phyloP scores from a whole-genome alignment of 2,113 vertebrate genomes.

The Gallinago media region DNA sequence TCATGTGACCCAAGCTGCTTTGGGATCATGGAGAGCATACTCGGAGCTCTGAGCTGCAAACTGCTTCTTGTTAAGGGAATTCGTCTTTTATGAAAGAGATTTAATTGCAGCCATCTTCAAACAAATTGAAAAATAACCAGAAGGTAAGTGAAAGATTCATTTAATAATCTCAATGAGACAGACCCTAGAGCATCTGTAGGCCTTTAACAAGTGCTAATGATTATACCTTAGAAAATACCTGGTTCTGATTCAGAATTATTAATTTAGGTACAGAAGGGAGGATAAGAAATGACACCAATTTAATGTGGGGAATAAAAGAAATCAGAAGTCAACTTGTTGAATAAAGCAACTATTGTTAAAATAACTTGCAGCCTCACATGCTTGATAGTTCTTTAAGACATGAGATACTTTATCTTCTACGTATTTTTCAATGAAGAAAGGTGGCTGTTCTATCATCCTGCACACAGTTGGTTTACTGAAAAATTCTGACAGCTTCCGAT shows the following conservation, averaged over 20 bases:
- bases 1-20: neutral
- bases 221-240: slow-evolving; percentile 46
- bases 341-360: neutral
- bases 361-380: neutral
- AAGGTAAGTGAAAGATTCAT: slow-evolving; percentile 52
- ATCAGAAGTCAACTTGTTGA: neutral
- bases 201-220: slow-evolving; percentile 59
- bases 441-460: rapidly evolving
- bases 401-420: neutral
- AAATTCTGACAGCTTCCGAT: neutral
- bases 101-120: slow-evolving; percentile 63
- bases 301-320: neutral
- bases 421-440: neutral
- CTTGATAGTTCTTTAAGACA: neutral
- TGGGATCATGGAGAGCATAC: neutral
- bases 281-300: neutral
- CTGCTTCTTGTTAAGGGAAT: slow-evolving; percentile 9
- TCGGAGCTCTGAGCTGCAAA: neutral
- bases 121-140: slow-evolving; percentile 59
- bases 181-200: slow-evolving; percentile 29
- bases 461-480: neutral
- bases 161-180: slow-evolving; percentile 56
- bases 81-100: slow-evolving; percentile 37
- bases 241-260: slow-evolving; percentile 38
- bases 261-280: neutral